Conservation (phyloP, 1,140 invertebrate species). For the Megalonaias nervosa region DNA sequence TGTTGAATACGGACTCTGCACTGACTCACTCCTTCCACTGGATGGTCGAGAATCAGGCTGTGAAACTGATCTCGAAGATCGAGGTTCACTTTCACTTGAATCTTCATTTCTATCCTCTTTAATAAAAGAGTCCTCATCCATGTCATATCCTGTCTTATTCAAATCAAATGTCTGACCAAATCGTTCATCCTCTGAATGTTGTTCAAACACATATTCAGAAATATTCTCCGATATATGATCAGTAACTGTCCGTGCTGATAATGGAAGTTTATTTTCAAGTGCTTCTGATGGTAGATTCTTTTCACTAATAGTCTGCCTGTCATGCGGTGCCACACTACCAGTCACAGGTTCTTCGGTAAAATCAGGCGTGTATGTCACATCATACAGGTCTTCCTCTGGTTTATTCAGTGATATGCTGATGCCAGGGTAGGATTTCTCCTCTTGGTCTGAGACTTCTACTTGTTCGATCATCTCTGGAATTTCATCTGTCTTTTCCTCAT, state of each 20-base stretch:
- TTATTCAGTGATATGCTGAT: too few relatives aligned
- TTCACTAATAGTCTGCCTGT: background rate
- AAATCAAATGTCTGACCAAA: too few relatives aligned
- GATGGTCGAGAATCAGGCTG: slow-evolving; percentile 52
- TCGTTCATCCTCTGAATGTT: too few relatives aligned
- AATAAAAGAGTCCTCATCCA: too few relatives aligned
- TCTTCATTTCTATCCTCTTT: slow-evolving; percentile 29
- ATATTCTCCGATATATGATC: slow-evolving; percentile 49
- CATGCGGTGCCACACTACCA: background rate
- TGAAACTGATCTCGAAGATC: slow-evolving; percentile 38
- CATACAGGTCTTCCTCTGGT: slow-evolving; percentile 21
- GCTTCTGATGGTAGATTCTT: too few relatives aligned
- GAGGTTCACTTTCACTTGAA: slow-evolving; percentile 40
- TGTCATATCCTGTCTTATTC: too few relatives aligned
- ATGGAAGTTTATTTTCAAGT: background rate
- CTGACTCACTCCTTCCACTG: slow-evolving; percentile 42
- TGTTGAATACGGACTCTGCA: slow-evolving; percentile 21
- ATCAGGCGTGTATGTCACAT: slow-evolving; percentile 15
- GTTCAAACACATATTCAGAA: slow-evolving; percentile 8
- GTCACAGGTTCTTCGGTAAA: slow-evolving; percentile 8
- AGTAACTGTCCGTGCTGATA: slow-evolving; percentile 30
- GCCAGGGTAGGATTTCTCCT: too few relatives aligned
- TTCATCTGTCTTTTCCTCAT: slow-evolving; percentile 45
- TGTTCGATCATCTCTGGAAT: slow-evolving; percentile 48
- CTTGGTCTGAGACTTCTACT: slow-evolving; percentile 3